phyloP scores from a whole-genome alignment of 2,797 vertebrate species.

The Pyrocephalus nanus region DNA sequence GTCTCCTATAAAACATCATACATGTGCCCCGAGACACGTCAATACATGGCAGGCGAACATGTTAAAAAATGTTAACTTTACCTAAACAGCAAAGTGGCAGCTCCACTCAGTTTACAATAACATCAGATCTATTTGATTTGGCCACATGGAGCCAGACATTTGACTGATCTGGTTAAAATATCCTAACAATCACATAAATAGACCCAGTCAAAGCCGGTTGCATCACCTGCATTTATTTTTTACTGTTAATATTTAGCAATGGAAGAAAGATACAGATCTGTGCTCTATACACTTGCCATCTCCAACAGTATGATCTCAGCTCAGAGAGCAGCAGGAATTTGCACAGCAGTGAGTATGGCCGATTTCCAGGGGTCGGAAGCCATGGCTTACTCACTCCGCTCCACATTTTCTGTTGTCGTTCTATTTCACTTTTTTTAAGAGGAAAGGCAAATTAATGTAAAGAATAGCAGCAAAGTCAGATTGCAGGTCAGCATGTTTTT shows the following conservation, averaged over 20 bases:
- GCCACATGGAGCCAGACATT: neutral
- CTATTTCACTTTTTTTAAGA: neutral
- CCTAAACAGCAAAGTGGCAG: neutral
- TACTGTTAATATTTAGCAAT: constrained; percentile 53
- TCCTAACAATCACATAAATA: constrained; percentile 16
- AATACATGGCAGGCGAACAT: neutral
- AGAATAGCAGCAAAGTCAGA: neutral
- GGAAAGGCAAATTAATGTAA: constrained; percentile 15
- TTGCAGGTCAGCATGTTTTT: neutral
- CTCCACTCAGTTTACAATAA: neutral
- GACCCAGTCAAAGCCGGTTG: constrained; percentile 18
- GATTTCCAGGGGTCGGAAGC: constrained; percentile 53
- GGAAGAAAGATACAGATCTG: constrained; percentile 51
- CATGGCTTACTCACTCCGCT: constrained; percentile 28
- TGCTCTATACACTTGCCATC: constrained; percentile 51
- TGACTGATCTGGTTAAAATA: constrained; percentile 37
- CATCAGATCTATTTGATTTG: neutral
- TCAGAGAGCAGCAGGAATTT: constrained; percentile 65
- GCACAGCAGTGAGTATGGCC: constrained; percentile 57
- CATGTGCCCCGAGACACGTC: fast-evolving
- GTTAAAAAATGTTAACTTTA: neutral
- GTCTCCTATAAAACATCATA: neutral
- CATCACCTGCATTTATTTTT: constrained; percentile 59
- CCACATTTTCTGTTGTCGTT: neutral
- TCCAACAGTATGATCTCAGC: constrained; percentile 65